A percentile compares a stretch with the other conserved stretches of the same genome.
Evolutionary conservation across 2,797 vertebrate genomes (phyloP).

Genomic region (Coracias cyanogaster): DNA sequence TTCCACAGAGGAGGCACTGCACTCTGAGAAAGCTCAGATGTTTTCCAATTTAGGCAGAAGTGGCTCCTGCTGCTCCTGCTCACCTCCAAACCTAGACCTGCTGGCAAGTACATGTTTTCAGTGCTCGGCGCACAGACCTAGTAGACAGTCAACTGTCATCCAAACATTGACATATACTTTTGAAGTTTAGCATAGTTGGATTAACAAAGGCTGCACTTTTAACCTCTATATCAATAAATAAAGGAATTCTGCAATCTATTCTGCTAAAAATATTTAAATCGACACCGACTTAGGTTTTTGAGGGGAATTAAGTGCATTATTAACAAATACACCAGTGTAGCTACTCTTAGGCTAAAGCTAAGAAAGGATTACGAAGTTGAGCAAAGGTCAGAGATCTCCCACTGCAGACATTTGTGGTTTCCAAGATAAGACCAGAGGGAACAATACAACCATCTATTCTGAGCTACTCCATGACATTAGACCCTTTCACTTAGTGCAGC

Average conservation of each 20-base stretch:
- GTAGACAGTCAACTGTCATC: neutral
- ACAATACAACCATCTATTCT: neutral
- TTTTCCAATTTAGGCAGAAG: neutral
- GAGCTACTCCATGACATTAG: neutral
- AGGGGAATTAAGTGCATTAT: neutral
- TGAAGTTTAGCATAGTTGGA: neutral
- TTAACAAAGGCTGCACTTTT: neutral
- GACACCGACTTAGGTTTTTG: neutral
- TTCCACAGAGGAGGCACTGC: neutral
- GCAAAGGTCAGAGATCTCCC: constrained; percentile 5
- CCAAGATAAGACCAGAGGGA: neutral
- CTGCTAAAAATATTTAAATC: neutral
- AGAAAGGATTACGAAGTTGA: neutral
- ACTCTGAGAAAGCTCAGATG: neutral
- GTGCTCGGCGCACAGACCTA: neutral
- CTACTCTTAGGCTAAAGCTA: neutral
- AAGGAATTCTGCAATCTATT: neutral
- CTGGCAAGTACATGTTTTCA: fast-evolving
- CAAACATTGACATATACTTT: neutral
- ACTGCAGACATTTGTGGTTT: neutral
- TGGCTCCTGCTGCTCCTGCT: neutral
- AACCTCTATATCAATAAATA: neutral
- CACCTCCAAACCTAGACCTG: neutral
- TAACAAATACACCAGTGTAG: neutral
- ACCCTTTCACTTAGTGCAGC: neutral